Evolutionary conservation across 2,888 invertebrate genomes (phyloP).

Genomic region (Linnaemya tessellans): DNA sequence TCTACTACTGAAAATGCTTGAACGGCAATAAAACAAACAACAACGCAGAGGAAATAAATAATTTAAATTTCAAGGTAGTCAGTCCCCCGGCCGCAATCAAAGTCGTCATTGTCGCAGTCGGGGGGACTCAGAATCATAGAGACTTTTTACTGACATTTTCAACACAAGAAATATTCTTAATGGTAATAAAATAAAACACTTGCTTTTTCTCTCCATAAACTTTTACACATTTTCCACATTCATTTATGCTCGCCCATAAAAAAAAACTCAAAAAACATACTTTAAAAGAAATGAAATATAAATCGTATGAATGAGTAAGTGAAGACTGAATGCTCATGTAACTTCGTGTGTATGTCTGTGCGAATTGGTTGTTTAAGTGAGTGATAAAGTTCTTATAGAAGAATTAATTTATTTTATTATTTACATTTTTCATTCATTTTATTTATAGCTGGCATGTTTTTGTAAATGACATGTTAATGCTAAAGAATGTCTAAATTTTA

Average conservation of each 20-base stretch:
- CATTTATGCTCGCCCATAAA: conserved; percentile 20
- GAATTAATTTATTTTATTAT: conserved; percentile 62
- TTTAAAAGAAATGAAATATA: conserved; percentile 35
- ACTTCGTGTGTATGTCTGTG: not conserved
- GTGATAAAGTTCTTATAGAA: conserved; percentile 58
- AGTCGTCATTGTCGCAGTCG: conserved; percentile 32
- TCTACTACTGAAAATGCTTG: conserved; percentile 26
- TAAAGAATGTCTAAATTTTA: conserved; percentile 23
- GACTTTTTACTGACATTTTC: conserved; percentile 46
- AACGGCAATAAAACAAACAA: not conserved
- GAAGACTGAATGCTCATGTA: conserved; percentile 1
- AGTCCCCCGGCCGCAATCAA: conserved; percentile 32
- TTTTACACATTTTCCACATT: conserved; percentile 52
- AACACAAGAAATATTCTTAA: conserved; percentile 46
- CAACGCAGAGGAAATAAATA: conserved; percentile 47
- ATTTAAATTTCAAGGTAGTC: conserved; percentile 67
- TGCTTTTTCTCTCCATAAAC: conserved; percentile 35
- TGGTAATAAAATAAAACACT: conserved; percentile 63
- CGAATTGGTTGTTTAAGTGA: conserved; percentile 38
- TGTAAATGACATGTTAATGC: conserved; percentile 53
- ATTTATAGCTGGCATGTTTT: conserved; percentile 34
- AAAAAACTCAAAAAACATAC: conserved; percentile 6
- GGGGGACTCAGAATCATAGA: conserved; percentile 35
- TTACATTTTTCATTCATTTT: conserved; percentile 11
- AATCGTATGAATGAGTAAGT: conserved; percentile 10